Conservation (phyloP, 2,888 invertebrate species). For the Cetonia aurata region DNA sequence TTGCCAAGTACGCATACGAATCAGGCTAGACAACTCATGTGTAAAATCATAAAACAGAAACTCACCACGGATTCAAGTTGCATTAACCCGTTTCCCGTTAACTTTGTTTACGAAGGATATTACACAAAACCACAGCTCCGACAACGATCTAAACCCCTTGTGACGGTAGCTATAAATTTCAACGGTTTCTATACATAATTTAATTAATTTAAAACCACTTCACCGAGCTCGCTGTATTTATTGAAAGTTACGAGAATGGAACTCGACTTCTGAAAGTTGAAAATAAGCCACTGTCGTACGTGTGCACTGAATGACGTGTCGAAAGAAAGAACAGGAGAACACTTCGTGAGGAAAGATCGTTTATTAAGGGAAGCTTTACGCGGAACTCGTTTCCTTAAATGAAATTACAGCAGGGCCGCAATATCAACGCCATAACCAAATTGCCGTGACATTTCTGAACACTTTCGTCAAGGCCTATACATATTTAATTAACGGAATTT, state of each 20-base stretch:
- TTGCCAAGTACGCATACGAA: too few species aligned
- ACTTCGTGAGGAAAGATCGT: not conserved
- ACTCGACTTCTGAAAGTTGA: not conserved
- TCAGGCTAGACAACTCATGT: too few species aligned
- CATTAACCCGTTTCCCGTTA: not conserved
- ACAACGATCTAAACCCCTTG: slow-evolving; percentile 4
- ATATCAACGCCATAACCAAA: slow-evolving; percentile 4
- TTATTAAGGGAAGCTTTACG: not conserved
- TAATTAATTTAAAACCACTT: slow-evolving; percentile 8
- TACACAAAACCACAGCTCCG: slow-evolving; percentile 5
- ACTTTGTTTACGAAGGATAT: slow-evolving; percentile 8
- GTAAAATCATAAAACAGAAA: too few species aligned
- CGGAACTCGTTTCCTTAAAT: slow-evolving; percentile 6
- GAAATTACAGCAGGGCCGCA: slow-evolving; percentile 7
- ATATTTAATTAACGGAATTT: slow-evolving; percentile 30
- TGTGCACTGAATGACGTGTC: not conserved
- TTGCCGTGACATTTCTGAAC: slow-evolving; percentile 10
- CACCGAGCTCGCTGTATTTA: not conserved
- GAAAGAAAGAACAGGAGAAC: not conserved
- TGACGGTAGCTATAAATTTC: slow-evolving; percentile 24
- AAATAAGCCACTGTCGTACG: not conserved
- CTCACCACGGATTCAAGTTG: too few species aligned
- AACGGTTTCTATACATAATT: not conserved
- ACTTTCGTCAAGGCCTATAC: slow-evolving; percentile 16
- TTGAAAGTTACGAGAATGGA: slow-evolving; percentile 6